Percentiles rank a stretch among this genome's conserved stretches.
phyloP scores from a whole-genome alignment of 2,113 vertebrate genomes.

The Chamaetylas fuelleborni region DNA sequence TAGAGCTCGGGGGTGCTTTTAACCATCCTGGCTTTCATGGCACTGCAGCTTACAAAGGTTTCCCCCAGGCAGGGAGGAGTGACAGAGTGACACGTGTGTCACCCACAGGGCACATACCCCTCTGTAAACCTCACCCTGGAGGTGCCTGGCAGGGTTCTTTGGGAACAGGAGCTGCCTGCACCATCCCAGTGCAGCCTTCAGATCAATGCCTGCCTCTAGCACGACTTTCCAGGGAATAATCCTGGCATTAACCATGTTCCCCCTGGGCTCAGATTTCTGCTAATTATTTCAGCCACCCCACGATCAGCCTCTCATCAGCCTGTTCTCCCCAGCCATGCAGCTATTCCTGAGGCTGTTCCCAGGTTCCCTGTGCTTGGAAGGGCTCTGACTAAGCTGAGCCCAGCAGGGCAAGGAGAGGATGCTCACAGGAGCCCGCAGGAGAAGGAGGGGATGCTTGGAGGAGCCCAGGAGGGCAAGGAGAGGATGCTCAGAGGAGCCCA shows the following conservation, averaged over 20 bases:
- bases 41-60: rapidly evolving
- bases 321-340: rapidly evolving
- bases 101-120: rapidly evolving
- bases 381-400: rapidly evolving
- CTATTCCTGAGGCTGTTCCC: not conserved
- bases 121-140: not conserved
- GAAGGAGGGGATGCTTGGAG: too few relatives aligned
- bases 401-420: rapidly evolving
- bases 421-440: too few relatives aligned
- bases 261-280: not conserved
- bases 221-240: not conserved
- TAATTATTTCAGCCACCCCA: not conserved
- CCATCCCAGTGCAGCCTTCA: rapidly evolving
- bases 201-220: not conserved
- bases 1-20: not conserved
- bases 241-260: not conserved
- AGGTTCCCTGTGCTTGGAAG: not conserved
- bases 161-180: rapidly evolving
- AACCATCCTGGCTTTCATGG: rapidly evolving
- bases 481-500: not conserved
- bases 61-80: not conserved
- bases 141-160: not conserved
- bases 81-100: not conserved
- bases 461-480: too few relatives aligned
- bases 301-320: not conserved